Evolutionary conservation across 2,888 invertebrate genomes (phyloP).

Genomic region (Heliothis peltigera): DNA sequence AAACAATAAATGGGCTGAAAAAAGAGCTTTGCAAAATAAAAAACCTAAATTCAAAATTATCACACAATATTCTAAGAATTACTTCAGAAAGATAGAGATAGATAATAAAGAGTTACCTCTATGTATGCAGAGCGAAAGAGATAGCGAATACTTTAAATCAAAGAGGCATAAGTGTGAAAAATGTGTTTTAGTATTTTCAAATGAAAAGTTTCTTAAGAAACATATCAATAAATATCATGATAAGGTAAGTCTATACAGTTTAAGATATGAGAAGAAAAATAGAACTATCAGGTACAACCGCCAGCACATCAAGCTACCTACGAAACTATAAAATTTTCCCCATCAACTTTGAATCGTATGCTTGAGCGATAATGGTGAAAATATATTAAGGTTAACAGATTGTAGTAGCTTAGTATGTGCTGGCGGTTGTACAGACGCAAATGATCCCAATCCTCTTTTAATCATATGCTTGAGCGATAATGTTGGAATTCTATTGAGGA

Average conservation of each 20-base stretch:
- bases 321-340: too few relatives aligned
- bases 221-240: slow-evolving; percentile 49
- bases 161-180: slow-evolving; percentile 57
- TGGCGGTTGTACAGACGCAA: too few relatives aligned
- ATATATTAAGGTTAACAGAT: too few relatives aligned
- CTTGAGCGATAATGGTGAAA: too few relatives aligned
- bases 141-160: slow-evolving; percentile 48
- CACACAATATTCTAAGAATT: slow-evolving; percentile 33
- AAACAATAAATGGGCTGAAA: slow-evolving; percentile 65
- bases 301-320: too few relatives aligned
- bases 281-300: too few relatives aligned
- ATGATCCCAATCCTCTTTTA: too few relatives aligned
- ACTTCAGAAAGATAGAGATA: slow-evolving; percentile 56
- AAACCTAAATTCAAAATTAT: slow-evolving; percentile 69
- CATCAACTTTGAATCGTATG: too few relatives aligned
- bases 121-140: slow-evolving; percentile 46
- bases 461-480: too few relatives aligned
- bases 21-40: slow-evolving; percentile 62
- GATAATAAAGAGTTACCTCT: slow-evolving; percentile 40
- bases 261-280: too few relatives aligned
- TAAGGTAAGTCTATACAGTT: slow-evolving; percentile 42
- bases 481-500: too few relatives aligned
- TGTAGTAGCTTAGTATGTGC: too few relatives aligned
- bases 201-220: slow-evolving; percentile 34
- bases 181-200: slow-evolving; percentile 56